Evolutionary conservation across 2,113 vertebrate species (phyloP), one percentile per base, ranked within the genome.

Genomic region (Ceyx margarethae): DNA sequence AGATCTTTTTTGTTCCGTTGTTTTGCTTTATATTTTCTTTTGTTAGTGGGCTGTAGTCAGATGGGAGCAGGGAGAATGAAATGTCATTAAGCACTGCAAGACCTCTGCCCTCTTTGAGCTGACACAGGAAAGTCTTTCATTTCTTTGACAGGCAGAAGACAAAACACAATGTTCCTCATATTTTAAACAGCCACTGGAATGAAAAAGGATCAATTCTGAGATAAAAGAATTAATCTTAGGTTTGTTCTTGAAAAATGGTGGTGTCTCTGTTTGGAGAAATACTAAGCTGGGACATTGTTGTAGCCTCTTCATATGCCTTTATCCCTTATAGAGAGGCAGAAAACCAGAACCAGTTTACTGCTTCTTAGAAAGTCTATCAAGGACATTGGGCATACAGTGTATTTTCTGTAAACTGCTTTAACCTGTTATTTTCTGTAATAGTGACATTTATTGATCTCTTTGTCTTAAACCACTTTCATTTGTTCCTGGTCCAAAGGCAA

Each of bases 81-180:
- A 77, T 1, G 5, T 65, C 46, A 17, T 81, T 68, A 76, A 62
- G 71, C 35, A 56, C 33, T 1, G 3, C 0, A 6, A 85, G 66
- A 69, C 58, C 92, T 89, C 43, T 65, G 68, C 35, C 76, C 87
- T 91, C 87, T 71, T 51, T 51, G 51, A 73, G 35, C 20, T 67
- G 46, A 56, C 43, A 23, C 33, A n/a, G 19, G 37, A 10, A 54
- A 56, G 37, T 69, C 77, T 40, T 66, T 91, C 18, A 73, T 74
- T 87, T 62, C 64, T 80, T 74, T 94, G 91, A 87, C 71, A 92
- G 46, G 28, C 54, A 91, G 50, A 79, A 75, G 80, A 87, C 6
- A 4, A 78, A 91, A 74, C 64, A 85, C 33, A 48, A 6, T n/a
- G 46, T 78, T 91, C 42, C 54, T 81, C 6, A 1, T 89, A 40